These are phyloP conservation scores for Neoseiulus cucumeris DNA, from an alignment of 1,140 invertebrate genomes.

Conservation along the genomic window DNA sequence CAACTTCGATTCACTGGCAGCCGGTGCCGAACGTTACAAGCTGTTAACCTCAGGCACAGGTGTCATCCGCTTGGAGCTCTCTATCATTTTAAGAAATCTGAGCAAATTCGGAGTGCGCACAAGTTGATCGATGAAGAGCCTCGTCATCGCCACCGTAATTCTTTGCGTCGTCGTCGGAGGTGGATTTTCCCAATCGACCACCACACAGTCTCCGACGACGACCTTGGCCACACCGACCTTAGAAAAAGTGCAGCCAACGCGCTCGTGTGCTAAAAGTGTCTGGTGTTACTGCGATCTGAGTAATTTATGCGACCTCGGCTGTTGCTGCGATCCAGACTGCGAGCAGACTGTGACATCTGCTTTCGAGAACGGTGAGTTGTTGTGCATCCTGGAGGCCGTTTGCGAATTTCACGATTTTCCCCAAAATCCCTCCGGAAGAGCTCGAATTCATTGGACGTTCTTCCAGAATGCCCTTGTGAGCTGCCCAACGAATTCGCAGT, in stretches of 20 bases:
- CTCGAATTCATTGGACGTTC: background rate
- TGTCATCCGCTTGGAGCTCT: background rate
- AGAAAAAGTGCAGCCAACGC: background rate
- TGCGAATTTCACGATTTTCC: background rate
- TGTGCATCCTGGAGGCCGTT: background rate
- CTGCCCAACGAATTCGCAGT: background rate
- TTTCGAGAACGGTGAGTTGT: background rate
- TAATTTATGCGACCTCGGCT: background rate
- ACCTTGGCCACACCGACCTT: background rate
- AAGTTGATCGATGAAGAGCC: background rate
- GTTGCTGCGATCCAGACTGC: constrained; percentile 3
- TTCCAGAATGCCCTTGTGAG: constrained; percentile 1
- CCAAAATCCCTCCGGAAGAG: background rate
- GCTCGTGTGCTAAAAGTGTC: background rate
- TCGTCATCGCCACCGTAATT: background rate
- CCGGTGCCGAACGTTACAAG: background rate
- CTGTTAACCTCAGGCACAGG: background rate
- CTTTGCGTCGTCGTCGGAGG: background rate
- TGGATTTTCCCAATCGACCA: background rate
- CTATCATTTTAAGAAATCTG: background rate
- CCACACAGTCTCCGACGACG: background rate
- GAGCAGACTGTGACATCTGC: background rate
- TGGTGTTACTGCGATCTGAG: constrained; percentile 5
- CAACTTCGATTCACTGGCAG: background rate
- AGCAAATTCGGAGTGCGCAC: constrained; percentile 2